Conservation (phyloP, 2,797 vertebrate species). For the Ptychadena robeensis region DNA sequence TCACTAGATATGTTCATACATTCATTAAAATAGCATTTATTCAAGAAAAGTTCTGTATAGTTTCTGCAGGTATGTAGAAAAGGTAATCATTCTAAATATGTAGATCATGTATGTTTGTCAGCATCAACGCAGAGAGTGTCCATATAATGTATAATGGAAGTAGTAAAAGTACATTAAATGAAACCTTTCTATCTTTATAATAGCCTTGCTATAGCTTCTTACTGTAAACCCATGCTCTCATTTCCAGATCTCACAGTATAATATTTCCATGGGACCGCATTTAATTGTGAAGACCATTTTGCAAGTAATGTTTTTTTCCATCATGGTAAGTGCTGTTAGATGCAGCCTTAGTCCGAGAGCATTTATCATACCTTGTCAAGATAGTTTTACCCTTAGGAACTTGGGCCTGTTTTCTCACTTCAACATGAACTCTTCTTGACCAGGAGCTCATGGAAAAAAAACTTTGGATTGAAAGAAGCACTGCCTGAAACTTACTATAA, state of each 20-base stretch:
- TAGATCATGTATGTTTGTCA: not conserved
- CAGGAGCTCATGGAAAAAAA: slow-evolving; percentile 25
- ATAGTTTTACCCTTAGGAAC: slow-evolving; percentile 33
- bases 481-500: slow-evolving; percentile 47
- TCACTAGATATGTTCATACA: no score
- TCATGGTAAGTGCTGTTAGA: slow-evolving; percentile 36
- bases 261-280: slow-evolving; percentile 12
- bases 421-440: slow-evolving; percentile 45
- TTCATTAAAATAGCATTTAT: no score
- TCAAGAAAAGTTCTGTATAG: no score
- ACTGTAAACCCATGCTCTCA: slow-evolving; percentile 6
- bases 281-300: slow-evolving; percentile 44
- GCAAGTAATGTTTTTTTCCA: slow-evolving; percentile 24
- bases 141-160: not conserved
- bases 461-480: slow-evolving; percentile 15
- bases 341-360: slow-evolving; percentile 24
- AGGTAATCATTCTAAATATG: not conserved
- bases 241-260: slow-evolving; percentile 33
- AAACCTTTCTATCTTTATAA: not conserved
- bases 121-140: not conserved
- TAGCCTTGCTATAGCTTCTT: not conserved
- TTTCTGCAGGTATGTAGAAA: not conserved
- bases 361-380: slow-evolving; percentile 59
- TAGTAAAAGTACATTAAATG: slow-evolving; percentile 7
- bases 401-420: slow-evolving; percentile 39